A percentile compares a stretch with the other conserved stretches of the same genome.
Evolutionary conservation across 2,113 vertebrate species (phyloP).

Genomic region (Ophiodon elongatus): DNA sequence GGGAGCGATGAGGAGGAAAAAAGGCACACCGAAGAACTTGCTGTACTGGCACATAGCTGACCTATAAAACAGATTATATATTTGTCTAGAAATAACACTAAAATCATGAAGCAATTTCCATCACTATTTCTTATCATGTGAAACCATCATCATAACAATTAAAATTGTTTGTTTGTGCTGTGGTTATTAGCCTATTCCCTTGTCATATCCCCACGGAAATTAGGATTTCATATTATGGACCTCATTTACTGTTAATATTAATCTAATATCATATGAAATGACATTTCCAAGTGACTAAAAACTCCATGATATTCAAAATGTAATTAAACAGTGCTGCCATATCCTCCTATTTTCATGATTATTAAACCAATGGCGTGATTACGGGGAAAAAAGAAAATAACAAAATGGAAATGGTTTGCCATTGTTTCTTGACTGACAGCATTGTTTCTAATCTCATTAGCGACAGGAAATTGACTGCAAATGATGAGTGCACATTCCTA

Average conservation of each 20-base stretch:
- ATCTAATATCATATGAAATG: constrained; percentile 79
- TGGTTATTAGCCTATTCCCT: constrained; percentile 65
- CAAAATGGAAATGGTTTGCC: constrained; percentile 76
- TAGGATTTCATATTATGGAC: constrained; percentile 70
- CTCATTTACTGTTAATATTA: constrained; percentile 78
- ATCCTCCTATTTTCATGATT: constrained; percentile 79
- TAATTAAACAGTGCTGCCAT: constrained; percentile 82
- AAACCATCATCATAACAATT: constrained; percentile 57
- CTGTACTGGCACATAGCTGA: neutral
- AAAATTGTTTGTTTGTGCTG: constrained; percentile 66
- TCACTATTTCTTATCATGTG: constrained; percentile 35
- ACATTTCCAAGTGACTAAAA: constrained; percentile 74
- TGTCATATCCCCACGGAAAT: constrained; percentile 56
- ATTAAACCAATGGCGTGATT: constrained; percentile 77
- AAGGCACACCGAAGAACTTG: neutral
- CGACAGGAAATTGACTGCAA: constrained; percentile 83
- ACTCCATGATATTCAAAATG: constrained; percentile 75
- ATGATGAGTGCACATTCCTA: constrained; percentile 80
- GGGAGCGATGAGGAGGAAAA: neutral
- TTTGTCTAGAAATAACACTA: constrained; percentile 16
- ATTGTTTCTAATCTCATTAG: constrained; percentile 84
- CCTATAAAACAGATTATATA: constrained; percentile 11
- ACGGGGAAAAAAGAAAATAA: constrained; percentile 61
- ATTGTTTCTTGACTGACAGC: constrained; percentile 81
- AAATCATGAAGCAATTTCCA: constrained; percentile 24